Percentiles rank a stretch among this genome's conserved stretches.
phyloP scores from a whole-genome alignment of 2,888 invertebrate genomes.

The Balanococcus diminutus region DNA sequence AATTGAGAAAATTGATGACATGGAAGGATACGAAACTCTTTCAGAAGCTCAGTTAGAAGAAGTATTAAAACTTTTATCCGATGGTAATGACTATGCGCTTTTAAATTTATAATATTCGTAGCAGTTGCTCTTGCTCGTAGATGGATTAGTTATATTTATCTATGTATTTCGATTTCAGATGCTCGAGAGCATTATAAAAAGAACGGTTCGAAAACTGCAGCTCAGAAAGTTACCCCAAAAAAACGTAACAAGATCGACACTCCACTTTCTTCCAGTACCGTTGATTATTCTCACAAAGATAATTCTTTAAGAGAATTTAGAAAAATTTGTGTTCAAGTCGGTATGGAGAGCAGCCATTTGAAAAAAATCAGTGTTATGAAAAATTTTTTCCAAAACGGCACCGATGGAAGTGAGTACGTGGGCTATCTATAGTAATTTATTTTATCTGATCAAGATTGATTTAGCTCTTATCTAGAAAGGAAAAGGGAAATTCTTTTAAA shows the following conservation, averaged over 20 bases:
- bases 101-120: background rate
- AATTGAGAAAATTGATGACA: slow-evolving; percentile 77
- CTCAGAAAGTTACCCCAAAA: background rate
- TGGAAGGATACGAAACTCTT: slow-evolving; percentile 77
- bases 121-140: too few species aligned
- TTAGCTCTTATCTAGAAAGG: background rate
- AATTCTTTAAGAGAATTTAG: slow-evolving; percentile 79
- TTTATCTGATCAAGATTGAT: background rate
- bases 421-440: background rate
- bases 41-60: slow-evolving; percentile 71
- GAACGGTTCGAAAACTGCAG: background rate
- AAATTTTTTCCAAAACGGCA: slow-evolving; percentile 69
- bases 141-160: too few species aligned
- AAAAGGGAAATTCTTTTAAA: background rate
- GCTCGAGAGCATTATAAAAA: slow-evolving; percentile 48
- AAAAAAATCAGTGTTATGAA: slow-evolving; percentile 79
- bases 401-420: slow-evolving; percentile 59
- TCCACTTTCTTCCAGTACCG: background rate
- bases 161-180: slow-evolving; percentile 30
- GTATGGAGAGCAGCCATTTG: slow-evolving; percentile 77
- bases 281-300: slow-evolving; percentile 64
- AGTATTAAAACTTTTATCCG: slow-evolving; percentile 63
- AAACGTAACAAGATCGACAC: background rate
- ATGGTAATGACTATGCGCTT: slow-evolving; percentile 55
- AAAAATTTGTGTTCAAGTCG: slow-evolving; percentile 77